phyloP scores from a whole-genome alignment of 2,797 vertebrate genomes.

The Halcyon leucocephala region DNA sequence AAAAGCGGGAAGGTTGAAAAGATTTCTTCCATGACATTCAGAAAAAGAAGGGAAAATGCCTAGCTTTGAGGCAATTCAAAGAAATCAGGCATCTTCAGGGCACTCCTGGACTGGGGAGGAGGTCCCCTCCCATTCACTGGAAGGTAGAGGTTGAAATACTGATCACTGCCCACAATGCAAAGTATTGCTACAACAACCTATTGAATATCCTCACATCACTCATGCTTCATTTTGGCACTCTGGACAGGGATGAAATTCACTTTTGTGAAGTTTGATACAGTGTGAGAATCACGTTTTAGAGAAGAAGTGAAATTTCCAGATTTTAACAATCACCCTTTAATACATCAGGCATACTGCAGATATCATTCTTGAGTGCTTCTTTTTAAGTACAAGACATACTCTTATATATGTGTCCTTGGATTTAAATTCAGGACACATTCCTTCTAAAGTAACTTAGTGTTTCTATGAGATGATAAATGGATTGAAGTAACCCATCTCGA shows the following conservation, averaged over 20 bases:
- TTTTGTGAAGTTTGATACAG: background rate
- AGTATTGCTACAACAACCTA: background rate
- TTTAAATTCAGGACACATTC: conserved; percentile 46
- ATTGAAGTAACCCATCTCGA: conserved; percentile 30
- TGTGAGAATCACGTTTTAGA: background rate
- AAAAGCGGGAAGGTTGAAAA: background rate
- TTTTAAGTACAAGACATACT: background rate
- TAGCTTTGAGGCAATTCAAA: background rate
- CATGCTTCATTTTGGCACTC: background rate
- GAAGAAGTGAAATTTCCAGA: background rate
- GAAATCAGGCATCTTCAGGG: background rate
- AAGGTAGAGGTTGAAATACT: background rate
- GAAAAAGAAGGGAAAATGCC: background rate
- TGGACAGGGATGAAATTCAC: background rate
- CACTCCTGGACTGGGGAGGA: background rate
- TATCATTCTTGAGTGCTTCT: background rate
- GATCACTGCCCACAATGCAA: background rate
- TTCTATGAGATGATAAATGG: conserved; percentile 49
- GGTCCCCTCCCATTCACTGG: background rate
- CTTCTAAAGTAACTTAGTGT: background rate
- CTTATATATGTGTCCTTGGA: background rate
- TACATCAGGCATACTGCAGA: background rate
- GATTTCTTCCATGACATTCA: background rate
- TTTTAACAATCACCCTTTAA: background rate
- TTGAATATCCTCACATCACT: background rate